Evolutionary conservation across 2,113 vertebrate species (phyloP).

Genomic region (Nycticorax nycticorax): DNA sequence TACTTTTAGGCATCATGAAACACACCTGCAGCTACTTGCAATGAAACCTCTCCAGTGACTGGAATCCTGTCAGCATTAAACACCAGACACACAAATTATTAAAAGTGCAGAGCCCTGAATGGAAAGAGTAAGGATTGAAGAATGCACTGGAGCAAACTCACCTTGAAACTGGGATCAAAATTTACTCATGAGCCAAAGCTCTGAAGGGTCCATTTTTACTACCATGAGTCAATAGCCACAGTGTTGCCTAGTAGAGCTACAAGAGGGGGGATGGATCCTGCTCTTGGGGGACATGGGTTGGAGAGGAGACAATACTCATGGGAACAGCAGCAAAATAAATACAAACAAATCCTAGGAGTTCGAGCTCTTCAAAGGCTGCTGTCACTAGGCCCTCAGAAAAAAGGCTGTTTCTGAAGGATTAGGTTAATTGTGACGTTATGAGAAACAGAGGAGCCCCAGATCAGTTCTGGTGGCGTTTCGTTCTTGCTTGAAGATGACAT

Average conservation of each 20-base stretch:
- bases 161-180: constrained; percentile 73
- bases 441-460: background rate
- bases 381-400: background rate
- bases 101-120: constrained; percentile 73
- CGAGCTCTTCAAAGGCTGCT: background rate
- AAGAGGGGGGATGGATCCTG: background rate
- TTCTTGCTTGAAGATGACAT: background rate
- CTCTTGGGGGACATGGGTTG: background rate
- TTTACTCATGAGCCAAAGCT: constrained; percentile 73
- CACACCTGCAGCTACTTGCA: constrained; percentile 85
- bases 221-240: constrained; percentile 21
- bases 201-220: constrained; percentile 37
- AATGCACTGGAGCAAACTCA: constrained; percentile 76
- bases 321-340: background rate
- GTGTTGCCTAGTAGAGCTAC: background rate
- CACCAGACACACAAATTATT: constrained; percentile 82
- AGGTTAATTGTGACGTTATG: background rate
- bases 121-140: constrained; percentile 67
- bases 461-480: background rate
- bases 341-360: background rate
- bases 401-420: background rate
- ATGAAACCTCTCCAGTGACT: constrained; percentile 84
- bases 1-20: constrained; percentile 73
- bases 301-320: background rate
- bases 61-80: constrained; percentile 87